phyloP scores from a whole-genome alignment of 2,797 vertebrate species.

The Pangasius macronema region DNA sequence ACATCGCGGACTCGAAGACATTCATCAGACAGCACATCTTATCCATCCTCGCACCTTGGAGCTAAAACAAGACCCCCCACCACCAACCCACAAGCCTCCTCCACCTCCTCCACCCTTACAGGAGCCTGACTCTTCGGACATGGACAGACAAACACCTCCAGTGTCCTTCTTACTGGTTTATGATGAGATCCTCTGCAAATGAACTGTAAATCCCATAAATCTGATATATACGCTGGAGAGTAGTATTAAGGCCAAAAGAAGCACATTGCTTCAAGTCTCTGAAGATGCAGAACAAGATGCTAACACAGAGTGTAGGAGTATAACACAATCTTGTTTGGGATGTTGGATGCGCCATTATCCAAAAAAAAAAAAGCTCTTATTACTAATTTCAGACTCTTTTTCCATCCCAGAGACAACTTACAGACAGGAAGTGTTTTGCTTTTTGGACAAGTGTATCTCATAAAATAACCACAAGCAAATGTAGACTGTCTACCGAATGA shows the following conservation, averaged over 20 bases:
- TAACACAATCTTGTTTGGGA: constrained; percentile 1
- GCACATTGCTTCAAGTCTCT: neutral
- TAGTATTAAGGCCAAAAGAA: constrained; percentile 11
- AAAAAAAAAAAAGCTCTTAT: neutral
- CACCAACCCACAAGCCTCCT: constrained; percentile 1
- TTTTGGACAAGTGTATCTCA: neutral
- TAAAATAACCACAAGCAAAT: constrained; percentile 6
- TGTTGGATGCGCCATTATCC: neutral
- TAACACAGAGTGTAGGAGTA: constrained; percentile 9
- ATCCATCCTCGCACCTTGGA: constrained; percentile 63
- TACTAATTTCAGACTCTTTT: neutral
- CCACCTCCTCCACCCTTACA: constrained; percentile 48
- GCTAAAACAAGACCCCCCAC: constrained; percentile 54
- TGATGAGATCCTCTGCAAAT: constrained; percentile 8
- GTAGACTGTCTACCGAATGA: neutral
- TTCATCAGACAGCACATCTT: constrained; percentile 64
- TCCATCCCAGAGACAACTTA: neutral
- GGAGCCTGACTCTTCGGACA: constrained; percentile 30
- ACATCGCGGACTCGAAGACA: constrained; percentile 63
- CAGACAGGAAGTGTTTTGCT: neutral
- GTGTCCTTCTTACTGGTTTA: neutral
- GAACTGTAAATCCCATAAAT: constrained; percentile 7
- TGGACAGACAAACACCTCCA: constrained; percentile 29
- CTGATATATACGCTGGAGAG: neutral
- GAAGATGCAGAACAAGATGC: neutral